phyloP scores from a whole-genome alignment of 2,888 invertebrate genomes.

The Macaria liturata region DNA sequence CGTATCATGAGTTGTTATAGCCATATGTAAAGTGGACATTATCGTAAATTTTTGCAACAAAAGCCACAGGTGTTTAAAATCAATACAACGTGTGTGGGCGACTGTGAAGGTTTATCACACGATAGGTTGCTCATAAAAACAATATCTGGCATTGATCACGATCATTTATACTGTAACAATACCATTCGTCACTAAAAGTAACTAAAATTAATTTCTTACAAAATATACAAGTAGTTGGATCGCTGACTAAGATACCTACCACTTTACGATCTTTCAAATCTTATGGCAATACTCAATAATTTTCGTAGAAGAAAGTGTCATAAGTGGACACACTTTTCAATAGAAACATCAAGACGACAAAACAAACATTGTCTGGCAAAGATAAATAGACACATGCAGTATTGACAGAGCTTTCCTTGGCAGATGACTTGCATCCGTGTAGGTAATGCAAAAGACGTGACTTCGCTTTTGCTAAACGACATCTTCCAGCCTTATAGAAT shows the following conservation, averaged over 20 bases:
- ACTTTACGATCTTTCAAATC: no score
- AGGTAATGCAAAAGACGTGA: constrained; percentile 61
- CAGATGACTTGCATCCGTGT: constrained; percentile 45
- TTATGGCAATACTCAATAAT: no score
- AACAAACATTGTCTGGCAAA: constrained; percentile 36
- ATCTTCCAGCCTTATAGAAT: no score
- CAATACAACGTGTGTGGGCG: constrained; percentile 39
- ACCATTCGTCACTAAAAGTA: background rate
- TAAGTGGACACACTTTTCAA: no score
- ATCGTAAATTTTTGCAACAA: constrained; percentile 29
- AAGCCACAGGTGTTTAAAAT: constrained; percentile 44
- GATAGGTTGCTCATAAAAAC: constrained; percentile 11
- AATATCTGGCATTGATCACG: constrained; percentile 14
- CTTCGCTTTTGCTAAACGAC: constrained; percentile 44
- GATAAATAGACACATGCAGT: constrained; percentile 39
- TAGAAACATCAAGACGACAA: constrained; percentile 24
- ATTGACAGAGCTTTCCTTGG: constrained; percentile 38
- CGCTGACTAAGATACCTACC: no score
- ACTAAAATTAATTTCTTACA: no score
- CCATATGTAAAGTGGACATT: constrained; percentile 11
- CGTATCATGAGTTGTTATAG: constrained; percentile 20
- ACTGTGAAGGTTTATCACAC: constrained; percentile 29
- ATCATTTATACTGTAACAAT: constrained; percentile 9
- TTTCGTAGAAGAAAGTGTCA: no score
- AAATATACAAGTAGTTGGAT: no score